Evolutionary conservation across 2,888 invertebrate species (phyloP).

Genomic region (Oxystoma pomonae): DNA sequence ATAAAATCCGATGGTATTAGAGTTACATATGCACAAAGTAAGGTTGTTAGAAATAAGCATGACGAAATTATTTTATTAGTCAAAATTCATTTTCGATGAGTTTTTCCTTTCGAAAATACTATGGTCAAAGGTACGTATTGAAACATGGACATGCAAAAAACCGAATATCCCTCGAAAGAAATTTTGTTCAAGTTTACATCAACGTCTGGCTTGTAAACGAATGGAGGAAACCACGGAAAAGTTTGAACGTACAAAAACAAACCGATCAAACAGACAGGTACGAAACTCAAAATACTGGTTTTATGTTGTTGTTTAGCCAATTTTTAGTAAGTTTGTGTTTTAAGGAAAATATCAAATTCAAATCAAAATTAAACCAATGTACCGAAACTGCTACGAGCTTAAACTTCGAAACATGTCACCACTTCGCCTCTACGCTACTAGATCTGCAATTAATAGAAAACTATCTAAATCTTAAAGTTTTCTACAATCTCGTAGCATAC

Average conservation of each 20-base stretch:
- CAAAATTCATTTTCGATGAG: conserved; percentile 59
- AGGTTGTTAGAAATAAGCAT: conserved; percentile 49
- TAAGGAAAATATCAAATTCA: conserved; percentile 60
- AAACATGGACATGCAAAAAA: conserved; percentile 59
- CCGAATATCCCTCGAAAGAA: conserved; percentile 60
- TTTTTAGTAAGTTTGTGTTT: conserved; percentile 52
- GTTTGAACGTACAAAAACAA: conserved; percentile 52
- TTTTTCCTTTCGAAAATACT: conserved; percentile 62
- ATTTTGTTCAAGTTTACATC: conserved; percentile 38
- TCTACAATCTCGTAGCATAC: no score
- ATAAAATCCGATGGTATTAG: conserved; percentile 50
- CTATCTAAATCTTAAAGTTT: no score
- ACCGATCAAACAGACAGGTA: conserved; percentile 52
- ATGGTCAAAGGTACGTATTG: conserved; percentile 64
- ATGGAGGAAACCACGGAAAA: conserved; percentile 56
- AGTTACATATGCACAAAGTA: conserved; percentile 52
- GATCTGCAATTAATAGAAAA: no score
- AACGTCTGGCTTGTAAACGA: conserved; percentile 38
- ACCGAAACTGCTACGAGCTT: conserved; percentile 61
- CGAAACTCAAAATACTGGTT: conserved; percentile 51
- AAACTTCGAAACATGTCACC: no score
- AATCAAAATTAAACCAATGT: conserved; percentile 61
- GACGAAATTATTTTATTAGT: conserved; percentile 54
- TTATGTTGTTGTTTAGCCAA: conserved; percentile 53
- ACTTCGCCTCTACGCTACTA: no score